Evolutionary conservation across 1,140 invertebrate genomes (phyloP).

Genomic region (Helicoverpa armigera): DNA sequence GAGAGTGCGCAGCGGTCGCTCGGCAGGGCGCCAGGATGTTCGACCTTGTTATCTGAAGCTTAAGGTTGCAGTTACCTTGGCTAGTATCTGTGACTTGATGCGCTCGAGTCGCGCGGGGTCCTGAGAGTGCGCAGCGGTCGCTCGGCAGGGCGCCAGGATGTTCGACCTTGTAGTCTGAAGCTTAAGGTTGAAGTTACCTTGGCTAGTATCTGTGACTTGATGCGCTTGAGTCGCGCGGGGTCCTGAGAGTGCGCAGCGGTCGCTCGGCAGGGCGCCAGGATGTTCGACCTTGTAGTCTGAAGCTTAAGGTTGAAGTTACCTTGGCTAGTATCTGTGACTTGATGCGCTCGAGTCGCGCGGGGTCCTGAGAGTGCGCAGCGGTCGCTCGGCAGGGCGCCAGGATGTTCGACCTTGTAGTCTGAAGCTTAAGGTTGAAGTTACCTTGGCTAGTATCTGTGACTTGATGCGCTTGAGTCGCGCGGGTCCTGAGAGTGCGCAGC

Average conservation of each 20-base stretch:
- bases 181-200: slow-evolving; percentile 61
- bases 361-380: slow-evolving; percentile 59
- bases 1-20: slow-evolving; percentile 65
- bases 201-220: slow-evolving; percentile 80
- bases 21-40: slow-evolving; percentile 68
- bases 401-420: no score
- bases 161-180: no score
- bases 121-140: slow-evolving; percentile 63
- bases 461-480: slow-evolving; percentile 75
- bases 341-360: slow-evolving; percentile 71
- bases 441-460: slow-evolving; percentile 80
- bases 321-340: slow-evolving; percentile 81
- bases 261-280: slow-evolving; percentile 74
- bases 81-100: slow-evolving; percentile 79
- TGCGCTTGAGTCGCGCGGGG: slow-evolving; percentile 70
- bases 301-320: slow-evolving; percentile 52
- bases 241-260: slow-evolving; percentile 61
- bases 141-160: slow-evolving; percentile 70
- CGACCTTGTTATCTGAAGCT: no score
- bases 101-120: slow-evolving; percentile 66
- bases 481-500: slow-evolving; percentile 57
- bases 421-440: slow-evolving; percentile 35
- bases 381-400: slow-evolving; percentile 75
- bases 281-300: no score
- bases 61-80: slow-evolving; percentile 65